phyloP scores from a whole-genome alignment of 2,113 vertebrate genomes.

The Carassius gibelio region DNA sequence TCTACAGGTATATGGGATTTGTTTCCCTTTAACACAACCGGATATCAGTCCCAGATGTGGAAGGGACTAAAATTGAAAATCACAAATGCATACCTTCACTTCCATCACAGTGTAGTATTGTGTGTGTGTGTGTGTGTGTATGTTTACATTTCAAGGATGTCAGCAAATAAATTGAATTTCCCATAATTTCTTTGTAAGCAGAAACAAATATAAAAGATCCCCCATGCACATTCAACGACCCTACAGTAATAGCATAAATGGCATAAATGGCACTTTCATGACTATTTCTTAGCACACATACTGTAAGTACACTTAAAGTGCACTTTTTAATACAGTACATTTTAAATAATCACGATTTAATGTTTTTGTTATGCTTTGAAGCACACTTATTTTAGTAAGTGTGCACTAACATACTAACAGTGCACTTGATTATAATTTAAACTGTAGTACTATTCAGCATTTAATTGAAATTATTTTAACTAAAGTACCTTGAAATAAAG shows the following conservation, averaged over 20 bases:
- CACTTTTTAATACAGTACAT: too few species aligned
- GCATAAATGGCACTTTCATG: too few species aligned
- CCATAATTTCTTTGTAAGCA: constrained; percentile 45
- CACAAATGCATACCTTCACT: not conserved
- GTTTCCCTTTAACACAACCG: constrained; percentile 57
- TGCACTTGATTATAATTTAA: too few species aligned
- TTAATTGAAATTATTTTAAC: too few species aligned
- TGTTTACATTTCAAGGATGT: constrained; percentile 17
- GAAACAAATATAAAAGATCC: not conserved
- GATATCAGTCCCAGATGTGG: constrained; percentile 78
- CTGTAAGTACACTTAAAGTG: too few species aligned
- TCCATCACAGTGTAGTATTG: not conserved
- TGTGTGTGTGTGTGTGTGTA: not conserved
- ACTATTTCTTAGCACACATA: too few species aligned
- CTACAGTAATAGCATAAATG: not conserved
- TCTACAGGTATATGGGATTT: not conserved
- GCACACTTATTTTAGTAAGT: too few species aligned
- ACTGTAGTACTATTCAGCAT: too few species aligned
- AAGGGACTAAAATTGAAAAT: constrained; percentile 42
- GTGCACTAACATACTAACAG: too few species aligned
- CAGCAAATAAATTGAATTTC: constrained; percentile 43
- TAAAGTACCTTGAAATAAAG: too few species aligned
- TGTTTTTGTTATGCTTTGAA: too few species aligned
- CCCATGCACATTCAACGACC: constrained; percentile 1
- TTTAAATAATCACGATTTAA: too few species aligned